These are phyloP conservation scores for Eospalax fontanierii DNA, from an alignment of 2,797 vertebrate genomes.

Conservation along the genomic window DNA sequence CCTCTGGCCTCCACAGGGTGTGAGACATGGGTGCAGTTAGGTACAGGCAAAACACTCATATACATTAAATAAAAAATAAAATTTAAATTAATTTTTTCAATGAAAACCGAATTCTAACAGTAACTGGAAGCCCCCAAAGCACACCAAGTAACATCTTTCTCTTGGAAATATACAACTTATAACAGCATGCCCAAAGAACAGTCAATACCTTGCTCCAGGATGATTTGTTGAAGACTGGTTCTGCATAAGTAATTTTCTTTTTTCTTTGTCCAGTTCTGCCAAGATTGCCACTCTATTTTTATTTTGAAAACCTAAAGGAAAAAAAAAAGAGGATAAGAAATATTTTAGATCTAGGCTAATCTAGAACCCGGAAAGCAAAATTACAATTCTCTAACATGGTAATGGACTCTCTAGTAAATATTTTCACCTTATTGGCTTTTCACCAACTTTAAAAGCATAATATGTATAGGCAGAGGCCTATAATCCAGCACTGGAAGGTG, in stretches of 20 bases:
- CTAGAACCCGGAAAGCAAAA: slow-evolving; percentile 76
- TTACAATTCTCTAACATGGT: slow-evolving; percentile 59
- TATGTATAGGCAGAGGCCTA: background rate
- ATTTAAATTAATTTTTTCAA: background rate
- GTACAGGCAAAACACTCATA: too few relatives aligned
- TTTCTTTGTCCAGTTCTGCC: slow-evolving; percentile 98
- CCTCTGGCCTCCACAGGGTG: too few relatives aligned
- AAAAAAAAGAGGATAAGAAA: slow-evolving; percentile 58
- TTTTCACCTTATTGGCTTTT: slow-evolving; percentile 57
- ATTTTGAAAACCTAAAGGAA: slow-evolving; percentile 94
- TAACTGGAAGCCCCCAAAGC: background rate
- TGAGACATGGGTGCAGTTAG: too few relatives aligned
- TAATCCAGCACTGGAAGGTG: background rate
- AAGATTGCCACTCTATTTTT: slow-evolving; percentile 97
- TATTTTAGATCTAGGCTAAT: slow-evolving; percentile 77
- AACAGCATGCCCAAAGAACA: slow-evolving; percentile 66
- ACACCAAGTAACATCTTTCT: background rate
- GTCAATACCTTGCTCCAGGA: slow-evolving; percentile 95
- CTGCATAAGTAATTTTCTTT: slow-evolving; percentile 96
- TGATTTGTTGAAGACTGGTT: slow-evolving; percentile 96
- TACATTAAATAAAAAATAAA: too few relatives aligned
- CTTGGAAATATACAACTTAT: too few relatives aligned
- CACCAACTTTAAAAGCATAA: background rate
- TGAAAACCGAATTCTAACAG: background rate
- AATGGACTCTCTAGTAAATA: slow-evolving; percentile 73